Conservation (phyloP, 2,888 invertebrate species). For the Neoitamus cyanurus region DNA sequence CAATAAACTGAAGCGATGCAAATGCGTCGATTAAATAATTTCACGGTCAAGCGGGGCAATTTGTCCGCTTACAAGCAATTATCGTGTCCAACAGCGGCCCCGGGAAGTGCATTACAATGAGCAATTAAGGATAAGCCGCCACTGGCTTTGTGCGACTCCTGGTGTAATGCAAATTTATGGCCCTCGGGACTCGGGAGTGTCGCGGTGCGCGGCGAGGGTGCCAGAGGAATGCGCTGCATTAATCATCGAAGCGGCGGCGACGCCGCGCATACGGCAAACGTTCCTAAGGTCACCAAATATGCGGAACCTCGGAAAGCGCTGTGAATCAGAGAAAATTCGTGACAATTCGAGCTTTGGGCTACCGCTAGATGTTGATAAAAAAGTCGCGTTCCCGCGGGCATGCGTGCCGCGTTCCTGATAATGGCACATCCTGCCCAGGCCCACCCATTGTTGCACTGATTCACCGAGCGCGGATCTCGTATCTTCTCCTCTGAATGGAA, state of each 20-base stretch:
- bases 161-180: background rate
- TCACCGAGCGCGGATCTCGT: background rate
- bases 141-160: constrained; percentile 14
- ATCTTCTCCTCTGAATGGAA: background rate
- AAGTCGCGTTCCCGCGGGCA: background rate
- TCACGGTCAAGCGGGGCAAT: constrained; percentile 8
- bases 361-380: background rate
- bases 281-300: background rate
- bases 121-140: constrained; percentile 26
- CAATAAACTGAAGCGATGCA: background rate
- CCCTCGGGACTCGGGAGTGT: background rate
- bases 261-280: background rate
- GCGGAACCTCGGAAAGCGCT: background rate
- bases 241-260: background rate
- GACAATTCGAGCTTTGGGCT: background rate
- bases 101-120: constrained; percentile 26
- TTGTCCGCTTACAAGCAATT: constrained; percentile 9
- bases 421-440: background rate
- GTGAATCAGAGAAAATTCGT: constrained; percentile 10
- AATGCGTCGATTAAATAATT: constrained; percentile 6
- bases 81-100: background rate
- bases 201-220: background rate
- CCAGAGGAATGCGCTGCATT: background rate
- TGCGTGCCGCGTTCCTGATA: background rate
- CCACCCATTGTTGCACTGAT: background rate